Evolutionary conservation across 2,113 vertebrate species (phyloP), one percentile per base, ranked within the genome.

Genomic region (Dipodomys merriami): DNA sequence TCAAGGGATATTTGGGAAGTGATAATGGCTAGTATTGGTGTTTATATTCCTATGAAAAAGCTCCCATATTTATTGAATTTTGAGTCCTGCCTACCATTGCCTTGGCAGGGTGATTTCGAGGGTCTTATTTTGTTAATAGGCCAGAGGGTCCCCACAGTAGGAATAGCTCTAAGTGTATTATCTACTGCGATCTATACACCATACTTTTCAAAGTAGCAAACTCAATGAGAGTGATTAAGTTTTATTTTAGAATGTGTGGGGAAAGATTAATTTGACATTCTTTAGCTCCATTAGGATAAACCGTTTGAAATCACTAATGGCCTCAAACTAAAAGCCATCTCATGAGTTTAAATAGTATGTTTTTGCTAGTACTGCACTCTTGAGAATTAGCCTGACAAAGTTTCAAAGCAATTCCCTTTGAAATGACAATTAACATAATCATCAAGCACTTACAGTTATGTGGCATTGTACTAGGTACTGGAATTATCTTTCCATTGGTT

Each of bases 271-370:
- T 73, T 95, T 95, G 49, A 86, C 57, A 93, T 86, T 95, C 64
- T 91, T 90, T 94, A 95, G 86, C 90, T 91, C 74, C 27, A 29
- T 94, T 93, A 95, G 60, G 78, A 83, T 90, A 90, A 94, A 91
- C 39, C 27, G n/a, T 84, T 94, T 96, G 71, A 90, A 95, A 81
- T 74, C 71, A 79, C 67, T 88, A 95, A 81, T 94, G 88, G 72
- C 49, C 86, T 93, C 76, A 93, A 92, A 95, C 65, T 90, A 95
- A 96, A 96, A 96, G n/a, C 60, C 87, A 95, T 91, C 71, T 90
- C 60, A 72, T 46, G 62, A 93, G 83, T 88, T 94, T 96, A 95
- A 97, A 93, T 83, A 90, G 62, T 88, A 87, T 72, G 71, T 85
- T 95, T 96, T 90, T 82, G 71, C 76, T 80, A 86, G 44, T 13